Evolutionary conservation across 2,797 vertebrate genomes (phyloP), one percentile per base, ranked within the genome.

Genomic region (Echeneis naucrates): DNA sequence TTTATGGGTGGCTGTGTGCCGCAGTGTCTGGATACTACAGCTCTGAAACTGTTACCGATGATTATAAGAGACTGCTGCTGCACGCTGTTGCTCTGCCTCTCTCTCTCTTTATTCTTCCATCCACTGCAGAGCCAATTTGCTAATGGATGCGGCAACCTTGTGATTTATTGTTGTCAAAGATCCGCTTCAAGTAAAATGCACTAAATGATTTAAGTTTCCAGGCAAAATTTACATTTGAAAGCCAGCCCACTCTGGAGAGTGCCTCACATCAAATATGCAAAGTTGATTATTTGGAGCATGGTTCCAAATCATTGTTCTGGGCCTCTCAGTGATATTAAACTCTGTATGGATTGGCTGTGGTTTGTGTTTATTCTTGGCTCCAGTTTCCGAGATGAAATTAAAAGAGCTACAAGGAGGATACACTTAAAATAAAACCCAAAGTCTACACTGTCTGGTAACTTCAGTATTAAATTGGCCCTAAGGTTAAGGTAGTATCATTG

Each of bases 121-220:
- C 88, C 55, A 86, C 89, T 50, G 84, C 88, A 84, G 78, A 92
- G 88, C 87, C 91, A 93, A 92, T 94, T 91, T 91, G 80, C 92
- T 94, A 94, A 94, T 93, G 90, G 91, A 92, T 92, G 90, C 91
- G 87, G 89, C 90, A 94, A 92, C 89, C 91, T 92, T 92, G 89
- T 92, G 91, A 92, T 91, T 93, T 92, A 93, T 89, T 90, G 90
- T 92, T 91, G 90, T 92, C 89, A 88, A 90, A 92, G 88, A 91
- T 84, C 82, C 48, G 80, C 90, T 92, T 88, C 77, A 83, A 93
- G 87, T 92, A 88, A 90, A 91, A 92, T 74, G 80, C 72, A 86
- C 86, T 87, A 86, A 93, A 92, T 91, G 89, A 92, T 93, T 93
- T 92, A 92, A 89, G 87, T 93, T 93, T 84, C 87, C 78, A 56